A percentile compares a stretch with the other conserved stretches of the same genome.
Evolutionary conservation across 1,140 invertebrate genomes (phyloP).

Genomic region (Drosophila nannoptera): DNA sequence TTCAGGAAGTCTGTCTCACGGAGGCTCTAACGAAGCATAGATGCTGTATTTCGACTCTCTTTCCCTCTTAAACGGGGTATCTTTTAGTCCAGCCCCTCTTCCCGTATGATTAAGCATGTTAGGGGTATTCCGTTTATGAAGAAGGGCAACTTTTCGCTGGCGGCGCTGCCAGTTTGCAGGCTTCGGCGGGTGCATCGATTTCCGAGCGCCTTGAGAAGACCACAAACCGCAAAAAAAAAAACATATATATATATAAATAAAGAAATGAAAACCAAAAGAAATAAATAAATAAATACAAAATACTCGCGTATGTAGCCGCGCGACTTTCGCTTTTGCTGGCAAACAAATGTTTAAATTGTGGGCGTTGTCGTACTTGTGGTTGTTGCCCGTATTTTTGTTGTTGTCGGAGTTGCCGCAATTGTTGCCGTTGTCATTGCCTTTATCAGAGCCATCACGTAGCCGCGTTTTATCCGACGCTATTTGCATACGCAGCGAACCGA

Average conservation of each 20-base stretch:
- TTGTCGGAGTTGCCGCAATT: conserved; percentile 19
- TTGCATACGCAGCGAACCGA: conserved; percentile 65
- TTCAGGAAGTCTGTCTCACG: no score
- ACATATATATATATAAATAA: conserved; percentile 28
- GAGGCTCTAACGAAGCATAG: no score
- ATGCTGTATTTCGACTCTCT: no score
- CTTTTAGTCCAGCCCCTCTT: neutral
- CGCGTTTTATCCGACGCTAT: conserved; percentile 65
- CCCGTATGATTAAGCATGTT: neutral
- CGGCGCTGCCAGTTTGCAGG: conserved; percentile 61
- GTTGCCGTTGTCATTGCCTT: conserved; percentile 51
- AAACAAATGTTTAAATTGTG: conserved; percentile 67
- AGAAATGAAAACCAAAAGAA: conserved; percentile 11
- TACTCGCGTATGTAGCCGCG: conserved; percentile 21
- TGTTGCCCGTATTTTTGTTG: conserved; percentile 11
- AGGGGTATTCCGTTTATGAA: conserved; percentile 2
- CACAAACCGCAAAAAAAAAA: conserved; percentile 57
- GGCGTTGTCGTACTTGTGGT: conserved; percentile 56
- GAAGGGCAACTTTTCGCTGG: conserved; percentile 19
- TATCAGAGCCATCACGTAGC: conserved; percentile 66
- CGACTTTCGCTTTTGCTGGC: conserved; percentile 65
- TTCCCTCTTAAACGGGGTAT: neutral
- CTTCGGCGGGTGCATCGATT: conserved; percentile 61
- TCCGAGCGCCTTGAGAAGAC: conserved; percentile 59
- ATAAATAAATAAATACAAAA: conserved; percentile 32